Evolutionary conservation across 2,797 vertebrate genomes (phyloP), one percentile per base, ranked within the genome.

Genomic region (Sebastes itinus): DNA sequence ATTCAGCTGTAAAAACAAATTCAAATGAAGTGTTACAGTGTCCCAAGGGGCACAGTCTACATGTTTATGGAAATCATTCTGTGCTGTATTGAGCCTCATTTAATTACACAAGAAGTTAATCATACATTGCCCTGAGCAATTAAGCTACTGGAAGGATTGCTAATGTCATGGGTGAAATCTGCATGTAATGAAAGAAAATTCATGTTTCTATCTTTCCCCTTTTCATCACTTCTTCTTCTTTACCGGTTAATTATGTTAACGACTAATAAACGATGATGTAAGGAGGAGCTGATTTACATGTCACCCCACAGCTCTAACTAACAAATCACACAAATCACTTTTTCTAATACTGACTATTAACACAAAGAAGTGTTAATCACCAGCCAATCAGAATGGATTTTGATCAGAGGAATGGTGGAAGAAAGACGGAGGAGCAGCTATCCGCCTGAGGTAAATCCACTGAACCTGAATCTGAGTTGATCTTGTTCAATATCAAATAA

Each of bases 341-440:
- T 78, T 78, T 83, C 77, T 69, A 88, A 90, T 88, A 85, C 76
- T 89, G 74, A 91, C 78, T 84, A 91, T 91, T 91, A 91, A 93
- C 92, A 92, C 91, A 87, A 84, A 85, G 75, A 30, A 92, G 90
- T 93, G 90, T 94, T 91, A 89, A 92, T 94, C 92, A 90, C 86
- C 92, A 92, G 92, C 94, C 94, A 90, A 86, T 93, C 89, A 88
- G 72, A 93, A 62, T 94, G 92, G 93, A 92, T 92, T 92, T 93
- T 94, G 88, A 92, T 94, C 87, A 90, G 93, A 93, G 82, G 91
- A 90, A 89, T 90, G 80, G 74, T 88, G 81, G 89, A 91, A 81
- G 90, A 92, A 80, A 90, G 89, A 90, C 58, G 87, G 80, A 93
- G 93, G 90, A 93, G 91, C 92, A 75, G 52, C 92, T 86, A 23